Evolutionary conservation across 2,797 vertebrate genomes (phyloP), one percentile per base, ranked within the genome.

Genomic region (Lacerta agilis): DNA sequence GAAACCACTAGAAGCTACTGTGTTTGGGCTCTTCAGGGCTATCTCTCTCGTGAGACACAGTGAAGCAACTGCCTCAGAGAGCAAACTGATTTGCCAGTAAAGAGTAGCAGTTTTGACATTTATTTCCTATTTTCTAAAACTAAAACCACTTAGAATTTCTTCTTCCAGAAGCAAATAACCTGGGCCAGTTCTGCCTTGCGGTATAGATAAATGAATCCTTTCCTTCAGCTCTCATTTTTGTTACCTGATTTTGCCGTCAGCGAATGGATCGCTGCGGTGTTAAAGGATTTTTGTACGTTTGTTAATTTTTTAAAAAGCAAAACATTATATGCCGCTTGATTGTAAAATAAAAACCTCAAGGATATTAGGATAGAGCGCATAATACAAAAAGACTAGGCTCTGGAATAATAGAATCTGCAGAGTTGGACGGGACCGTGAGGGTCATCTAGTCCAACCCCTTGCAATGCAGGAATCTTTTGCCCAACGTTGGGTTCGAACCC

Each of bases 201-300:
- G 33, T 18, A 36, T 58, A 90, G 71, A 87, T 85, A 84, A 87
- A 84, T 58, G 85, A 36, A 79, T 92, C 88, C 2, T 90, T 94
- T 43, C 58, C 90, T 80, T 85, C 86, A 3, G 87, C 80, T 1
- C 5, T 61, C 8, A 25, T 23, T 86, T 67, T 33, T 80, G 77
- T 86, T 80, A 45, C 33, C 64, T 88, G 73, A 5, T 58, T 66
- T 55, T 64, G 5, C 55, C 9, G 15, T 38, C 17, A 8, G 86
- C 64, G 83, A 81, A 38, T 71, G 66, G 8, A 0, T 0, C 5
- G 4, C 38, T 88, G 93, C 69, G 84, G 6, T 33, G 8, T 86
- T 86, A 86, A 20, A 64, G 45, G 77, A 71, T 77, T 55, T 55
- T 55, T 55, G 13, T 55, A 55, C 15, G 15, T 55, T 49, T 55